Percentiles rank a stretch among this genome's conserved stretches.
These are phyloP conservation scores for Acyrthosiphon pisum DNA, from an alignment of 1,140 invertebrate genomes.

Conservation along the genomic window DNA sequence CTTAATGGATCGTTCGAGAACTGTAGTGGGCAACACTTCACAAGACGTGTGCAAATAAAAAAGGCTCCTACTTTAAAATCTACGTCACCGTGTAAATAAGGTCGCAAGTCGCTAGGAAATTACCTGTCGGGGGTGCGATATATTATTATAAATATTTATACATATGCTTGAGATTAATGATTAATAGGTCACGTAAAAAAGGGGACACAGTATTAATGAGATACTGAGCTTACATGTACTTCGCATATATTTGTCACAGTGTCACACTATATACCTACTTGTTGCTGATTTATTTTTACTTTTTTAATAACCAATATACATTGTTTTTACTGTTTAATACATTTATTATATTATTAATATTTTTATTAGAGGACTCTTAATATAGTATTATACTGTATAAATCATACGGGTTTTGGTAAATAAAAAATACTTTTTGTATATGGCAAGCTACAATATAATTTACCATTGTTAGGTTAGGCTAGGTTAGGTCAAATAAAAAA, in stretches of 20 bases:
- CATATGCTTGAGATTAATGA: not conserved
- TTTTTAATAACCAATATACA: not conserved
- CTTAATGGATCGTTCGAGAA: not conserved
- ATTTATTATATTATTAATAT: no score
- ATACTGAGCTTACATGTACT: not conserved
- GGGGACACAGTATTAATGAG: not conserved
- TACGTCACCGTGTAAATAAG: not conserved
- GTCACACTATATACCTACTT: not conserved
- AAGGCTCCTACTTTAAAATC: not conserved
- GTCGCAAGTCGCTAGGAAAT: not conserved
- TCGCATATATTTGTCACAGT: not conserved
- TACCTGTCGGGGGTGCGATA: not conserved
- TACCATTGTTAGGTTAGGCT: no score
- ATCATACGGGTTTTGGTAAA: no score
- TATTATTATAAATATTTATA: not conserved
- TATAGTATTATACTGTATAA: no score
- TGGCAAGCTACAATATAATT: no score
- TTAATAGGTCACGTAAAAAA: no score
- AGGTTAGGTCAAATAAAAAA: no score
- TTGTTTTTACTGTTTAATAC: no score
- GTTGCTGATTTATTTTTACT: conserved; percentile 8
- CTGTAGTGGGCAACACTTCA: not conserved
- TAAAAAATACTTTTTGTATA: no score
- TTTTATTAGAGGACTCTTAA: no score
- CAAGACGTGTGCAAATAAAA: not conserved